Evolutionary conservation across 2,888 invertebrate species (phyloP), one percentile per base, ranked within the genome.

Genomic region (Diarsia brunnea): DNA sequence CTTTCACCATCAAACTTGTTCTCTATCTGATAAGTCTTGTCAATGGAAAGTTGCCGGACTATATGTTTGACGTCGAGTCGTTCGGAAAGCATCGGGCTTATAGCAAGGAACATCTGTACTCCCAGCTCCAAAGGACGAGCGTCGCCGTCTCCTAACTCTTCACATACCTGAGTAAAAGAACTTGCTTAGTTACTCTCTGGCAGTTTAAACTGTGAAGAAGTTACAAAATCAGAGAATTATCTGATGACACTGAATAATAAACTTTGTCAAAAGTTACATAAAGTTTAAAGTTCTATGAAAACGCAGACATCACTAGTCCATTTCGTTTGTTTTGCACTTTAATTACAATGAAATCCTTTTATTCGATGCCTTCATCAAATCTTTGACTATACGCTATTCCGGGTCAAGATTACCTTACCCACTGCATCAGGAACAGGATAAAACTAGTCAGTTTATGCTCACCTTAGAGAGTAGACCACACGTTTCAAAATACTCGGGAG

Each of bases 1-100:
- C 99, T 97, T 95, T 99, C 99, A 0, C 99, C 99, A 93, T 99
- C 99, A 95, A 98, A 98, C 96, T 99, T 99, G 10, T 97, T 98
- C 94, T 99, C 99, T 12, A 98, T 95, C 78, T 97, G 97, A 89
- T 97, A 98, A 2, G 94, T 97, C 49, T 96, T 95, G 51, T 96
- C 94, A 10, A 95, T 91, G 0, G 93, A 90, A 84, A 98, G 97
- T 53, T 97, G 97, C 45, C 97, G 65, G 16, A 66, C 97, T 5
- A 97, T 94, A 68, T 97, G 94, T 49, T 97, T 97, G 10, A 97
- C 96, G 71, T 97, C 97, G 51, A 98, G 97, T 65, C 98, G 96
- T 90, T 99, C 98, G 8, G 99, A 98, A 66, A 99, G 94, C 99
- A 99, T 99, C 0, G 99, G 99, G 72, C 98, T 97, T 89, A 99